phyloP scores from a whole-genome alignment of 2,888 invertebrate species.

The Drosophila pseudotalamancana region DNA sequence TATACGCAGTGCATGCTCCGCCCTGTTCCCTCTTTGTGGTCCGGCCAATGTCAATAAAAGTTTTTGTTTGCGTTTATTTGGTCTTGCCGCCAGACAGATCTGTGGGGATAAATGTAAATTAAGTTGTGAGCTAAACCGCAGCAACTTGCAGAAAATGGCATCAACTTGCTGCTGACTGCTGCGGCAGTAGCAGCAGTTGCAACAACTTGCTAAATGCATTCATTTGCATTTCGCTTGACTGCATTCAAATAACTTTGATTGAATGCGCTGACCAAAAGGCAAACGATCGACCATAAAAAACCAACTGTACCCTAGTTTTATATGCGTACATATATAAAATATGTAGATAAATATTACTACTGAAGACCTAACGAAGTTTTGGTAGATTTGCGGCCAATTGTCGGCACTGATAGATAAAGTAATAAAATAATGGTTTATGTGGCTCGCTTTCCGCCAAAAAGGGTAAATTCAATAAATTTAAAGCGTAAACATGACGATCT shows the following conservation, averaged over 20 bases:
- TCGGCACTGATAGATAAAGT: slow-evolving; percentile 42
- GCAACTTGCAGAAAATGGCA: slow-evolving; percentile 23
- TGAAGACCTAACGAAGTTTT: slow-evolving; percentile 4
- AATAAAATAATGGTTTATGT: slow-evolving; percentile 48
- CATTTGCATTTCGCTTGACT: slow-evolving; percentile 45
- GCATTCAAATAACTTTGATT: slow-evolving; percentile 54
- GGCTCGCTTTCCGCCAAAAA: slow-evolving; percentile 29
- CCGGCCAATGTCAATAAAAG: slow-evolving; percentile 52
- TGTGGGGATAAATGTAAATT: slow-evolving; percentile 50
- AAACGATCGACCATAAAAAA: background rate
- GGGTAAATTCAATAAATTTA: slow-evolving; percentile 55
- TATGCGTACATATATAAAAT: background rate
- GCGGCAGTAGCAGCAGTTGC: slow-evolving; percentile 24
- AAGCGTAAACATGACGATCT: slow-evolving; percentile 39
- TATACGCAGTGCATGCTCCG: slow-evolving; percentile 12
- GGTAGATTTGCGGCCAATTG: slow-evolving; percentile 22
- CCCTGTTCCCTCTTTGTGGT: slow-evolving; percentile 16
- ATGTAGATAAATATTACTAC: background rate
- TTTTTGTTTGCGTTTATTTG: slow-evolving; percentile 47
- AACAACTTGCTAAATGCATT: slow-evolving; percentile 48
- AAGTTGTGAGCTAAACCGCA: slow-evolving; percentile 44
- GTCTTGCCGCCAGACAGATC: slow-evolving; percentile 22
- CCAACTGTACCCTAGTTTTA: background rate
- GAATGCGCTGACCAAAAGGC: slow-evolving; percentile 20
- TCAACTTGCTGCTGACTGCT: no score